These are phyloP conservation scores for Eupeodes latifasciatus DNA, from an alignment of 2,888 invertebrate species.

Conservation along the genomic window DNA sequence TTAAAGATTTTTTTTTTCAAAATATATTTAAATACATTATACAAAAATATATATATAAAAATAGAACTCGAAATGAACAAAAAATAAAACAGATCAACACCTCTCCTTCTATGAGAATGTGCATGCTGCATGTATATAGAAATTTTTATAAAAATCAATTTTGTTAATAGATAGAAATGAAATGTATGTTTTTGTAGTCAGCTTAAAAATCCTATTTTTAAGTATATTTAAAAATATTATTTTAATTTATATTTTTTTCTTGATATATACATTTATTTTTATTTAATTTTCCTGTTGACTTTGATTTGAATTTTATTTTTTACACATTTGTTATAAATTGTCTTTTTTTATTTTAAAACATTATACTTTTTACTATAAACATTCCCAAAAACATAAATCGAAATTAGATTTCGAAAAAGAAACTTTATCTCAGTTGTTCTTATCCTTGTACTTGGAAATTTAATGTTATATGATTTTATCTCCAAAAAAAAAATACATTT, in stretches of 20 bases:
- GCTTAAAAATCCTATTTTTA: conserved; percentile 61
- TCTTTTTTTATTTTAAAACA: conserved; percentile 24
- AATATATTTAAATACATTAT: conserved; percentile 9
- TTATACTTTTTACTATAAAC: conserved; percentile 17
- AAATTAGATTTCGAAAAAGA: conserved; percentile 22
- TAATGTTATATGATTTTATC: conserved; percentile 12
- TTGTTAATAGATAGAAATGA: conserved; percentile 62
- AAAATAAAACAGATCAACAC: conserved; percentile 83
- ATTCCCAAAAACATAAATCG: conserved; percentile 10
- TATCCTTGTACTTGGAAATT: conserved; percentile 54
- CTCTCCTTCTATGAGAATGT: conserved; percentile 82
- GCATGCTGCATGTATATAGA: conserved; percentile 78
- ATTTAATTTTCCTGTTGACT: conserved; percentile 69
- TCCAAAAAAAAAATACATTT: conserved; percentile 1
- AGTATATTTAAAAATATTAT: conserved; percentile 13
- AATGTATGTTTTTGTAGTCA: conserved; percentile 65
- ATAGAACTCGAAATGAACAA: conserved; percentile 63
- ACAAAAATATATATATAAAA: conserved; percentile 35
- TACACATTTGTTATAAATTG: conserved; percentile 31
- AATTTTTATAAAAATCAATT: conserved; percentile 18
- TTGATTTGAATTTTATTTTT: conserved; percentile 32
- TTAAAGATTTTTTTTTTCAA: conserved; percentile 44
- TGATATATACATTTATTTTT: conserved; percentile 41
- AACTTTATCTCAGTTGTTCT: conserved; percentile 77
- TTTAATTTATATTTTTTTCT: conserved; percentile 7